Percentiles rank a stretch among this genome's conserved stretches.
Conservation (phyloP, 2,797 vertebrate genomes). For the Rhinophrynus dorsalis region DNA sequence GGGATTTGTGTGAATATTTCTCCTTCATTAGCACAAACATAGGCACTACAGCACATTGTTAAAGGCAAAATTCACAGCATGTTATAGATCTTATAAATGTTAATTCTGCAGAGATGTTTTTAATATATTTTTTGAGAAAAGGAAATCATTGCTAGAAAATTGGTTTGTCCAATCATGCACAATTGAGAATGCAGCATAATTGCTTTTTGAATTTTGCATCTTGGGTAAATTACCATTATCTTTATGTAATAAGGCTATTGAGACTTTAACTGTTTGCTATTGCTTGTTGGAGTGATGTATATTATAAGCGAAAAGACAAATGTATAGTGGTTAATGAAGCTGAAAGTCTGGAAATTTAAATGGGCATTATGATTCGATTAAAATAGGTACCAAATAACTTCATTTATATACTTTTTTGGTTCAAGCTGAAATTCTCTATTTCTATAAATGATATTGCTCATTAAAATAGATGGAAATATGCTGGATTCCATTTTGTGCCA, state of each 20-base stretch:
- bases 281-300: neutral
- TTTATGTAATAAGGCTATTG: slow-evolving; percentile 10
- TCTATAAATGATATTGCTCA: no score
- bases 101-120: neutral
- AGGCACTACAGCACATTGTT: neutral
- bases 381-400: no score
- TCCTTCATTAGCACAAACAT: neutral
- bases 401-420: no score
- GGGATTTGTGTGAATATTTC: neutral
- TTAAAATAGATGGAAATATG: no score
- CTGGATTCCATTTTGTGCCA: no score
- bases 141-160: neutral
- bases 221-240: slow-evolving; percentile 5
- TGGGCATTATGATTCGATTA: neutral
- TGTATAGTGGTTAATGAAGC: neutral
- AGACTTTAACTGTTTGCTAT: neutral
- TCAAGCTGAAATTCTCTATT: no score
- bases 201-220: slow-evolving; percentile 1
- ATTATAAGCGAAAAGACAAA: neutral
- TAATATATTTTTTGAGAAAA: slow-evolving; percentile 21
- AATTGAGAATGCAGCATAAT: slow-evolving; percentile 2
- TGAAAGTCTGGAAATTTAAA: neutral
- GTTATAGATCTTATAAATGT: neutral
- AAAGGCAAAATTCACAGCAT: neutral
- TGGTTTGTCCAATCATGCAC: neutral